These are phyloP conservation scores for Sebastes schlegelii DNA, from an alignment of 2,113 vertebrate genomes.

Conservation along the genomic window DNA sequence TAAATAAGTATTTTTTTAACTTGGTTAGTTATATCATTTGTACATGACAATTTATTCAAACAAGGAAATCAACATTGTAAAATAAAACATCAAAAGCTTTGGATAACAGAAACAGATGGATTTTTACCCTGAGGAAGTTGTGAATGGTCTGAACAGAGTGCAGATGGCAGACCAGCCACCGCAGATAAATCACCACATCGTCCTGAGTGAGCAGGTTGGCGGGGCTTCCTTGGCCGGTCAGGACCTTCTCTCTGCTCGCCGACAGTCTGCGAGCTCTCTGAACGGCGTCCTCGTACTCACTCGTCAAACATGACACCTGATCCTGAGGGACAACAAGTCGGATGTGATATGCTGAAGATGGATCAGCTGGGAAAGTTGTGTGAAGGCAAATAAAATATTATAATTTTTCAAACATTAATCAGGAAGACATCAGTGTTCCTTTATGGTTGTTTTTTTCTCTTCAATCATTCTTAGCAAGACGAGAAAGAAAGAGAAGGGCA, in stretches of 20 bases:
- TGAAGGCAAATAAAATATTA: neutral
- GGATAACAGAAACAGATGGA: neutral
- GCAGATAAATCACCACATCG: constrained; percentile 81
- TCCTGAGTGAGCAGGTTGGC: constrained; percentile 75
- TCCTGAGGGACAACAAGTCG: constrained; percentile 64
- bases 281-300: constrained; percentile 79
- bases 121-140: constrained; percentile 80
- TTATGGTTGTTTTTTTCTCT: neutral
- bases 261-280: constrained; percentile 84
- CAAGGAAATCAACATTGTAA: neutral
- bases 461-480: neutral
- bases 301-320: constrained; percentile 74
- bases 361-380: neutral
- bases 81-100: neutral
- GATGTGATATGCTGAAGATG: neutral
- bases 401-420: neutral
- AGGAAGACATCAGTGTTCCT: neutral
- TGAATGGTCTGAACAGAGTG: constrained; percentile 80
- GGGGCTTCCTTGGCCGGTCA: constrained; percentile 70
- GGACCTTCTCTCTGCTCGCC: constrained; percentile 74
- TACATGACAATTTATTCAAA: neutral
- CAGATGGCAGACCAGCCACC: constrained; percentile 84
- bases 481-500: neutral
- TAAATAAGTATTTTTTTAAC: neutral
- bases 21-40: neutral